Base-by-base conservation (phyloP, 2,113 vertebrate genomes). In the Rhineura floridana region DNA sequence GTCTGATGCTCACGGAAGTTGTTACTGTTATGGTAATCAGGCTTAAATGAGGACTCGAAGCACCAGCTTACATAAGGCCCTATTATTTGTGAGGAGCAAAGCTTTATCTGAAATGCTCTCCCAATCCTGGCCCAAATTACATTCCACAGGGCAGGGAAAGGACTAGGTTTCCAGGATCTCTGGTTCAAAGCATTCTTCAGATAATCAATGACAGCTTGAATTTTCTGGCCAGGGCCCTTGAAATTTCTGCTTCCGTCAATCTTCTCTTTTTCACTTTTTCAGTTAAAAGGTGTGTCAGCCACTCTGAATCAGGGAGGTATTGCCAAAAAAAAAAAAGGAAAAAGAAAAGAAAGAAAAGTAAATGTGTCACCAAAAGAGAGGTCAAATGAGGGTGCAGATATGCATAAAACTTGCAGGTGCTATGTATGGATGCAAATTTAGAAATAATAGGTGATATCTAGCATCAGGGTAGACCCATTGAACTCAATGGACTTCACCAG, bases 151-250 rank as follows among this genome's bases (percentile, higher is more conserved):
- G 52, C 50, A 82, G 80, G 69, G 39, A 42, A 25, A 8, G 33
- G 52, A 48, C 36, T 62, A 82, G 42, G 69, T 28, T 63, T 82
- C 84, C 84, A 85, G 52, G 84, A 62, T 28, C 84, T 85, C 30
- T 15, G 42, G 67, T 87, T 87, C 78, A 82, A 87, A 87, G 86
- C 86, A 82, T 87, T 87, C 69, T 82, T 87, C 55, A 82, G 42
- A 87, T 87, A 87, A 87, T 87, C 67, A 82, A 63, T 46, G 80
- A 82, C 86, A 87, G 69, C 50, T 70, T 87, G 67, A 46, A 59
- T 59, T 59, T 87, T 79, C 62, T 79, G 76, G 63, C 62, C 76
- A 80, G 39, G 46, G 48, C 36, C 19, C 17, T 39, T 42, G 50
- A 62, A 44, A n/a, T 80, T 73, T 59, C 28, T 50, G 17, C 30